Evolutionary conservation across 2,797 vertebrate genomes (phyloP), one percentile per base, ranked within the genome.

Genomic region (Anabas testudineus): DNA sequence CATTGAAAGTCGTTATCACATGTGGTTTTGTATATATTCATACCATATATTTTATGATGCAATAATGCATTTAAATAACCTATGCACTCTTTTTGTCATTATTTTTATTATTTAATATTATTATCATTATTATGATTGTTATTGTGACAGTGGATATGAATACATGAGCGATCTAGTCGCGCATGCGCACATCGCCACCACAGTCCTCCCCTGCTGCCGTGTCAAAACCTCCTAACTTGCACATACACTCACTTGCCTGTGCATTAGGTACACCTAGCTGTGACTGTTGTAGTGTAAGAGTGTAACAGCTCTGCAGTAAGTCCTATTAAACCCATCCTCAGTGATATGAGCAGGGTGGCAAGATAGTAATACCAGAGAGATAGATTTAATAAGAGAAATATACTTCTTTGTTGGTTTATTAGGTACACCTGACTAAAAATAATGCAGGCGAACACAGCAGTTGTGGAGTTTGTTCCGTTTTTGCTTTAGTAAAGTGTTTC

Each of bases 121-220:
- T 49, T 19, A 9, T 73, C 7, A 8, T 56, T 39, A 47, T 64
- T 26, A 41, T 84, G 41, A 57, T 67, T 71, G 58, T 67, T 69
- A 59, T 54, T 55, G 74, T 42, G 19, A 54, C 56, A 55, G 63
- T 18, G 24, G 46, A 43, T 71, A 37, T 18, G 24, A 46, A 43
- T 71, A 37, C 48, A 48, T 53, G 72, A 51, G 42, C 22, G n/a
- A 46, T 74, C 0, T 8, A 9, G 16, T 62, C 39, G 71, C 88
- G 82, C 90, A 90, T 90, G 90, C 88, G 88, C 53, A 70, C 37
- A 22, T 2, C 7, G 24, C 22, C n/a, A 9, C n/a, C 5, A 5
- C 36, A 43, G 6, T 45, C 81, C 72, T 80, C 74, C 78, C 77
- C 74, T 85, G 62, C 73, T 86, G 67, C 63, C 62, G 54, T 74